phyloP scores from a whole-genome alignment of 2,888 invertebrate species.

The Eristalinus sepulchralis region DNA sequence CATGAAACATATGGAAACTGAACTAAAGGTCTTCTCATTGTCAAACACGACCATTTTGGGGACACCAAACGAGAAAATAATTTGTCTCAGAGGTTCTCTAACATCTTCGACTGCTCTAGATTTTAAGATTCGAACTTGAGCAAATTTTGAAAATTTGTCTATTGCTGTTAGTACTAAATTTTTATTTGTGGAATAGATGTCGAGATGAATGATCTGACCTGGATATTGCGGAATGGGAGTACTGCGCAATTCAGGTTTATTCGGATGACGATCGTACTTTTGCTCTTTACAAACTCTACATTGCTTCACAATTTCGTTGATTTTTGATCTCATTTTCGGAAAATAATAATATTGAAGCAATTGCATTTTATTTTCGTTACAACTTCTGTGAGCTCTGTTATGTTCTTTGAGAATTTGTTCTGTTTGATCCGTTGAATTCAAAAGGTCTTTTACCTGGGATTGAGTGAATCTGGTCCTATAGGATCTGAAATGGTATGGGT shows the following conservation, averaged over 20 bases:
- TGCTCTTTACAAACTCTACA: slow-evolving; percentile 17
- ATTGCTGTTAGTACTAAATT: not conserved
- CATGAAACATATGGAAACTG: slow-evolving; percentile 30
- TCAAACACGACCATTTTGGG: slow-evolving; percentile 17
- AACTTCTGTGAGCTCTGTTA: slow-evolving; percentile 18
- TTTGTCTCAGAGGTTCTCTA: slow-evolving; percentile 8
- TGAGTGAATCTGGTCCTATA: not conserved
- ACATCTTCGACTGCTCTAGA: slow-evolving; percentile 6
- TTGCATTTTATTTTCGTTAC: slow-evolving; percentile 12
- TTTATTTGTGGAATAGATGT: slow-evolving; percentile 19
- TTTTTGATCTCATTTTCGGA: not conserved
- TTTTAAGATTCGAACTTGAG: not conserved
- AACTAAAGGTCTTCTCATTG: slow-evolving; percentile 14
- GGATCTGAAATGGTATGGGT: too few species aligned
- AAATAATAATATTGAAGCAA: slow-evolving; percentile 15
- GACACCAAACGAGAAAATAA: slow-evolving; percentile 30
- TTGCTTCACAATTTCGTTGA: slow-evolving; percentile 7
- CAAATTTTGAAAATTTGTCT: slow-evolving; percentile 33
- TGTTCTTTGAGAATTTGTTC: slow-evolving; percentile 24
- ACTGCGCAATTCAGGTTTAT: slow-evolving; percentile 37
- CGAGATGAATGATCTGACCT: slow-evolving; percentile 32
- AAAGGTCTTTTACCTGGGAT: slow-evolving; percentile 2
- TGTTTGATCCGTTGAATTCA: not conserved
- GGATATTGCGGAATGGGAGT: too few species aligned
- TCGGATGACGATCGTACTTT: slow-evolving; percentile 32